These are phyloP conservation scores for Polyommatus iphigenia DNA, from an alignment of 2,888 invertebrate genomes.

Conservation along the genomic window DNA sequence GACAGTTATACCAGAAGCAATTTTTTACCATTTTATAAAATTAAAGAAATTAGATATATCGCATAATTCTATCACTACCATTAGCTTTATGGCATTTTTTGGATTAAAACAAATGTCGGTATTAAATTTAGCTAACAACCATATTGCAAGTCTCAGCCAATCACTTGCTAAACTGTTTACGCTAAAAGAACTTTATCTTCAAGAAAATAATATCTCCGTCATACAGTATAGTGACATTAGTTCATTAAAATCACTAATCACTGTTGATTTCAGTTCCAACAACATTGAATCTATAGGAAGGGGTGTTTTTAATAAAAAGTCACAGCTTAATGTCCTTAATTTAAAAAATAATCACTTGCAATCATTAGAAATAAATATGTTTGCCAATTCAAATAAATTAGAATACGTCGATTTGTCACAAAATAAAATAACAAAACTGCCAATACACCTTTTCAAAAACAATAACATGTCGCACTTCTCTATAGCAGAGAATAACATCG, in stretches of 20 bases:
- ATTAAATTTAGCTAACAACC: background rate
- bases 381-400: constrained; percentile 42
- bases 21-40: background rate
- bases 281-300: constrained; percentile 46
- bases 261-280: constrained; percentile 53
- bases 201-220: constrained; percentile 50
- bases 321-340: background rate
- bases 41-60: background rate
- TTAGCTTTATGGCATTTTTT: background rate
- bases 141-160: background rate
- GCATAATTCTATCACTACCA: background rate
- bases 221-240: constrained; percentile 46
- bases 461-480: constrained; percentile 51
- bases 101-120: background rate
- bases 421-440: constrained; percentile 54
- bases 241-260: constrained; percentile 25
- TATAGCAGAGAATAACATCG: constrained; percentile 51
- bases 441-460: constrained; percentile 53
- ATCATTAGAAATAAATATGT: background rate
- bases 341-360: constrained; percentile 17
- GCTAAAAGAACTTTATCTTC: constrained; percentile 51
- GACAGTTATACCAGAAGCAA: background rate
- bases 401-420: constrained; percentile 50
- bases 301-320: constrained; percentile 29
- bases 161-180: constrained; percentile 46